These are phyloP conservation scores for Linyphia triangularis DNA, from an alignment of 2,888 invertebrate species.

Conservation along the genomic window DNA sequence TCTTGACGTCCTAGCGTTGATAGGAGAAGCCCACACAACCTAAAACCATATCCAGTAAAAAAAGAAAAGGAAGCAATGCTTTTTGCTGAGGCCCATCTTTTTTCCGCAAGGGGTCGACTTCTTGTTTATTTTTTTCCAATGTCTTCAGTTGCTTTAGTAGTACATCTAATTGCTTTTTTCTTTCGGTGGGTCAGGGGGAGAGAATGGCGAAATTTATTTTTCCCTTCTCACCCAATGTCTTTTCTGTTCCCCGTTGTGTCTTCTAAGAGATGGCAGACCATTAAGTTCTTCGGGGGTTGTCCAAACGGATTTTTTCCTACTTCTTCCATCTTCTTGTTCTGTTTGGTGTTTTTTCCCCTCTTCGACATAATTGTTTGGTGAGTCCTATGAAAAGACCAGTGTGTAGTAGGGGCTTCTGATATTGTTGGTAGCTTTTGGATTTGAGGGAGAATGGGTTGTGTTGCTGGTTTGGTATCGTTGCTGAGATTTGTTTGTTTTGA, in stretches of 20 bases:
- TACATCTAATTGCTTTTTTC: conserved; percentile 52
- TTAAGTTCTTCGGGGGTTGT: conserved; percentile 23
- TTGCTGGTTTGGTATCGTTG: background rate
- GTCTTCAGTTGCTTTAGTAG: conserved; percentile 24
- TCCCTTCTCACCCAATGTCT: background rate
- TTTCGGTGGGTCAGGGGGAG: background rate
- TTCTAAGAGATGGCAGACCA: conserved; percentile 22
- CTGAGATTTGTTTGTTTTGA: background rate
- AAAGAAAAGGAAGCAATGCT: background rate
- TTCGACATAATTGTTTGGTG: conserved; percentile 38
- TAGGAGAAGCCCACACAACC: no score
- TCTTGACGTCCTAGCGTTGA: no score
- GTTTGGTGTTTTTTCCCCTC: conserved; percentile 9
- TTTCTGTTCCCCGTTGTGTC: background rate
- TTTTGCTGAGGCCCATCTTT: background rate
- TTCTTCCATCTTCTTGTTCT: background rate
- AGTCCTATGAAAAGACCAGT: background rate
- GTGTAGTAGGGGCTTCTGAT: background rate
- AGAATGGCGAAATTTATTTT: conserved; percentile 4
- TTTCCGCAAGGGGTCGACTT: background rate
- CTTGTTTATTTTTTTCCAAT: conserved; percentile 41
- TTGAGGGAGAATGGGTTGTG: background rate
- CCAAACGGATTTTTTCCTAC: background rate
- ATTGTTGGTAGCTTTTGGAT: background rate
- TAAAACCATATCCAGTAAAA: background rate